Conservation (phyloP, 2,888 invertebrate species). For the Eledone cirrhosa region DNA sequence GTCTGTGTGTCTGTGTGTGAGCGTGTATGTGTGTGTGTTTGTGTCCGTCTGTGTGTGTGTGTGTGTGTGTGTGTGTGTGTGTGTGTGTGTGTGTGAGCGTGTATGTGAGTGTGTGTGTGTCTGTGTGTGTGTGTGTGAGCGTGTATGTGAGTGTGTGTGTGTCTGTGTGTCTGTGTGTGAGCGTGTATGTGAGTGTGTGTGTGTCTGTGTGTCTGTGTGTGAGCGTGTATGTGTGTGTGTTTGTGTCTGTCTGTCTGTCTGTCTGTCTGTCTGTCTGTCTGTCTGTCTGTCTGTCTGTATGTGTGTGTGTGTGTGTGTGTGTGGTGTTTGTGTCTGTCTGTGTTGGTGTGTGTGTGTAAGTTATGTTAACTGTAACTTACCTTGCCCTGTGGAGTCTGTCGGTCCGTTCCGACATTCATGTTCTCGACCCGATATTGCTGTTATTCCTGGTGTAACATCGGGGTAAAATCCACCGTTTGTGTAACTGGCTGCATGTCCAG, state of each 20-base stretch:
- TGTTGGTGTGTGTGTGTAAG: not conserved
- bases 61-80: not conserved
- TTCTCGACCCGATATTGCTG: constrained; percentile 57
- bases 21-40: not conserved
- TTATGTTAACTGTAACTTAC: constrained; percentile 39
- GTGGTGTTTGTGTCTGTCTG: not conserved
- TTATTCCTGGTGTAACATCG: constrained; percentile 58
- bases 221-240: no score
- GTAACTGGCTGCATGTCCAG: constrained; percentile 55
- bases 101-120: no score
- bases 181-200: not conserved
- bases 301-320: constrained; percentile 3
- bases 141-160: not conserved
- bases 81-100: no score
- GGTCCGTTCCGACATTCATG: constrained; percentile 56
- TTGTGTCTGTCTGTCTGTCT: not conserved
- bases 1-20: not conserved
- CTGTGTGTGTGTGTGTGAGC: not conserved
- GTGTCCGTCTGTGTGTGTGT: not conserved
- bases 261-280: not conserved
- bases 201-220: no score
- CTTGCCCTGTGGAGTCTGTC: constrained; percentile 55
- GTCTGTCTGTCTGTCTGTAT: not conserved
- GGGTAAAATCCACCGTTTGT: constrained; percentile 60
- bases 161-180: not conserved